Conservation (phyloP, 2,797 vertebrate species). For the Poeciliopsis gracilis region DNA sequence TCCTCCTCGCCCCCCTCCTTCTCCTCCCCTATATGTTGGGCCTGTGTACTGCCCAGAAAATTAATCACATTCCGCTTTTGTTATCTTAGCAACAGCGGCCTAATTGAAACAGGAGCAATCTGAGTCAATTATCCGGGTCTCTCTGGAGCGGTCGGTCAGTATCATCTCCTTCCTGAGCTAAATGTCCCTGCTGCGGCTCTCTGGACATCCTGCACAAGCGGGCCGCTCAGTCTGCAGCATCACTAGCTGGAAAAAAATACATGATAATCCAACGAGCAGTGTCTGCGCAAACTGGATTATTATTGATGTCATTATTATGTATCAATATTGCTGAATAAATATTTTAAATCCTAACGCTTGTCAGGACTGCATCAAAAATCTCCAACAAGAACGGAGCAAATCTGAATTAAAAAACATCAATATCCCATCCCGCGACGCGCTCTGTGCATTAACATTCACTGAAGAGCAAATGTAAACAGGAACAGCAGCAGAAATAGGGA, state of each 20-base stretch:
- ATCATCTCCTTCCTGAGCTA: slow-evolving; percentile 24
- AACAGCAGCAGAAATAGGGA: slow-evolving; percentile 14
- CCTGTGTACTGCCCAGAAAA: slow-evolving; percentile 68
- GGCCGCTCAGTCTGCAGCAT: slow-evolving; percentile 56
- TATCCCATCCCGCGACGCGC: not conserved
- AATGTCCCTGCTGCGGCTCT: slow-evolving; percentile 63
- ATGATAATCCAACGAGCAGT: not conserved
- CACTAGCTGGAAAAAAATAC: not conserved
- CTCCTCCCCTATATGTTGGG: slow-evolving; percentile 14
- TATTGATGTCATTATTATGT: not conserved
- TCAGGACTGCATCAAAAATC: slow-evolving; percentile 18
- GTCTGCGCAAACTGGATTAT: not conserved
- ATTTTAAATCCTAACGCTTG: slow-evolving; percentile 14
- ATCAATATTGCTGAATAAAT: slow-evolving; percentile 4
- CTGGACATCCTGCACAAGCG: slow-evolving; percentile 48
- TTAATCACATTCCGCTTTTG: slow-evolving; percentile 31
- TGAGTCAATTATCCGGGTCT: slow-evolving; percentile 50
- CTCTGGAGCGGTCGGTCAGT: slow-evolving; percentile 22
- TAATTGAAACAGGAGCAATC: slow-evolving; percentile 40
- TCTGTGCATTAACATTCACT: not conserved
- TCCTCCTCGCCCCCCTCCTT: not conserved
- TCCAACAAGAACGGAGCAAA: slow-evolving; percentile 5
- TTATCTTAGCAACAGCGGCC: slow-evolving; percentile 43
- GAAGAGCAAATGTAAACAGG: not conserved
- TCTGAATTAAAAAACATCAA: not conserved